Percentiles rank a stretch among this genome's conserved stretches.
These are phyloP conservation scores for Chrosomus eos DNA, from an alignment of 2,797 vertebrate species.

Conservation along the genomic window DNA sequence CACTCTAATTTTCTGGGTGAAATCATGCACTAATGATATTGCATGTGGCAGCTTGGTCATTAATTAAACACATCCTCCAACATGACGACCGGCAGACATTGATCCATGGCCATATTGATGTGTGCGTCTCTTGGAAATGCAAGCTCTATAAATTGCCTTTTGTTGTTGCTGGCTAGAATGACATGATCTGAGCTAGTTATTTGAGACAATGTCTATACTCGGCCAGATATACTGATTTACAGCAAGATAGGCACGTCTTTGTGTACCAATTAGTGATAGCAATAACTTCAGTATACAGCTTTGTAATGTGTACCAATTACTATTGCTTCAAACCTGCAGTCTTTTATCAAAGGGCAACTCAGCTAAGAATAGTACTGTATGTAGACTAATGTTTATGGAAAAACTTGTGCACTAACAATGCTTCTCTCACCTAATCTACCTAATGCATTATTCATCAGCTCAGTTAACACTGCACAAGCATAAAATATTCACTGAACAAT, in stretches of 20 bases:
- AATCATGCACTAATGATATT: slow-evolving; percentile 65
- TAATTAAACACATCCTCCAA: slow-evolving; percentile 67
- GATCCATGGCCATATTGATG: slow-evolving; percentile 51
- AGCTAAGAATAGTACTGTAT: neutral
- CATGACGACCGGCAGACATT: slow-evolving; percentile 45
- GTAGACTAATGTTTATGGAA: slow-evolving; percentile 46
- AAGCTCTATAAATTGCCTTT: slow-evolving; percentile 27
- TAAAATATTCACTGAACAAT: slow-evolving; percentile 69
- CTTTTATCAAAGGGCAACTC: neutral
- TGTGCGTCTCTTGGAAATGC: slow-evolving; percentile 31
- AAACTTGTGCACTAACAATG: slow-evolving; percentile 31
- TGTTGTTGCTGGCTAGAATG: slow-evolving; percentile 30
- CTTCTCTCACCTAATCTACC: slow-evolving; percentile 46
- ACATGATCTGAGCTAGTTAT: slow-evolving; percentile 27
- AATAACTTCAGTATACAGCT: neutral
- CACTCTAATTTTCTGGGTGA: slow-evolving; percentile 61
- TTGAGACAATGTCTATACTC: neutral
- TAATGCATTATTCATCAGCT: slow-evolving; percentile 41
- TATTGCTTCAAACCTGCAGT: neutral
- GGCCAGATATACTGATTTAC: slow-evolving; percentile 21
- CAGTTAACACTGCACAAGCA: slow-evolving; percentile 42
- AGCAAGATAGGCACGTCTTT: slow-evolving; percentile 5
- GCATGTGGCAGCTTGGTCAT: slow-evolving; percentile 58
- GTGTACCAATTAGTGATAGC: neutral
- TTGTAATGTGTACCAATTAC: neutral